Base-by-base conservation (phyloP, 2,797 vertebrate genomes). In the Eidolon dupreanum region DNA sequence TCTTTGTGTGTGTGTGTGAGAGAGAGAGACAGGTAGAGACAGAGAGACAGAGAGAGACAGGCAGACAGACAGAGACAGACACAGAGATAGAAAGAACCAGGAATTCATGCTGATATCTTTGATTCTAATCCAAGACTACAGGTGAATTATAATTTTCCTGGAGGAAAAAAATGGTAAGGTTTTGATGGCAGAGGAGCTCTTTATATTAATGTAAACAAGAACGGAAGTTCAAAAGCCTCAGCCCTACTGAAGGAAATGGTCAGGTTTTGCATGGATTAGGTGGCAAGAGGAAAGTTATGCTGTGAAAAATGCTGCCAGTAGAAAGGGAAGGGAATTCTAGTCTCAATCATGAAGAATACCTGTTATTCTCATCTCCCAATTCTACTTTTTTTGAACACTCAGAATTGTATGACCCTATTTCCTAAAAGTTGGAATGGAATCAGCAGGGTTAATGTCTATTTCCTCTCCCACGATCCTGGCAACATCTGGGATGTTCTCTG, bases 401-500 rank as follows among this genome's bases (percentile, higher is more conserved):
- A 88, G 86, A 91, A 92, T 83, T 19, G 0, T 28, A 77, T 0
- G 0, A 17, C 71, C 6, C 55, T 85, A 49, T 53, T 74, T 59
- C 20, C 16, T 53, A 74, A 36, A 51, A 79, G 10, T 46, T 84
- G 22, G n/a, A 81, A 63, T 81, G 16, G 24, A 73, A 68, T 73
- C 38, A 53, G 12, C 11, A 73, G 22, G 33, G 86, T 87, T 90
- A 92, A 88, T 33, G 78, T 92, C 15, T 2, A 31, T 20, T 95
- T 97, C 28, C 70, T 84, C 12, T 95, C 86, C 79, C 57, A 73
- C 38, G n/a, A 43, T 78, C 66, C 92, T 94, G 93, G 84, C 90
- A 93, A 66, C 68, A 65, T 49, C n/a, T 79, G 12, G 28, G 8
- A 68, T 65, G 2, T 38, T 79, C 22, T 88, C 26, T 92, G 84